Evolutionary conservation across 2,113 vertebrate species (phyloP).

Genomic region (Mus spicilegus): DNA sequence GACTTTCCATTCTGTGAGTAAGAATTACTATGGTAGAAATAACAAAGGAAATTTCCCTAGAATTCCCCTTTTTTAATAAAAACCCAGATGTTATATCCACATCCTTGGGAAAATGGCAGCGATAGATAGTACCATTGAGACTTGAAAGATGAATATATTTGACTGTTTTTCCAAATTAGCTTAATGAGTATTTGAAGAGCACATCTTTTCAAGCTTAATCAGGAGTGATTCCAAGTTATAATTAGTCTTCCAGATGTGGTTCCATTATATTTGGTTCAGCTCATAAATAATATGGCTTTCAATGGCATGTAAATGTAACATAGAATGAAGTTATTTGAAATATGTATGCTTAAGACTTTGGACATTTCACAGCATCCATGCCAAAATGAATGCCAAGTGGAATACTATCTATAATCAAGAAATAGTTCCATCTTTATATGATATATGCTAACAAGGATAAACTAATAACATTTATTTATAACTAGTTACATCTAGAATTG

Average conservation of each 20-base stretch:
- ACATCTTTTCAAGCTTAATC: constrained; percentile 35
- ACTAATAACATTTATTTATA: neutral
- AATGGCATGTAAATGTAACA: neutral
- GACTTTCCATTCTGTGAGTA: neutral
- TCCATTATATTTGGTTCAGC: constrained; percentile 35
- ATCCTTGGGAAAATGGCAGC: neutral
- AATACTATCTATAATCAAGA: neutral
- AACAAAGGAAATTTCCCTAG: neutral
- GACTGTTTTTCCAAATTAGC: neutral
- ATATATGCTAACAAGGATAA: neutral
- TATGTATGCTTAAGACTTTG: neutral
- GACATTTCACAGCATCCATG: neutral
- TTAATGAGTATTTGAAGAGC: constrained; percentile 20
- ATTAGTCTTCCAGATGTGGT: constrained; percentile 4
- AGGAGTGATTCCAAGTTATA: constrained; percentile 41
- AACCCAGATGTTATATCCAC: neutral
- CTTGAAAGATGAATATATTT: constrained; percentile 44
- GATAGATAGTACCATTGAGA: neutral
- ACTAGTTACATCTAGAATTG: neutral
- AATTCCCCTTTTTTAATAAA: neutral
- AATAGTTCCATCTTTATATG: neutral
- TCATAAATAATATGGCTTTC: constrained; percentile 31
- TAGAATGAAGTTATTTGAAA: neutral
- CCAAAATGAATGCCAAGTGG: neutral
- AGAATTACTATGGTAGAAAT: neutral